These are phyloP conservation scores for Anarsia innoxiella DNA, from an alignment of 2,888 invertebrate species.

Conservation along the genomic window DNA sequence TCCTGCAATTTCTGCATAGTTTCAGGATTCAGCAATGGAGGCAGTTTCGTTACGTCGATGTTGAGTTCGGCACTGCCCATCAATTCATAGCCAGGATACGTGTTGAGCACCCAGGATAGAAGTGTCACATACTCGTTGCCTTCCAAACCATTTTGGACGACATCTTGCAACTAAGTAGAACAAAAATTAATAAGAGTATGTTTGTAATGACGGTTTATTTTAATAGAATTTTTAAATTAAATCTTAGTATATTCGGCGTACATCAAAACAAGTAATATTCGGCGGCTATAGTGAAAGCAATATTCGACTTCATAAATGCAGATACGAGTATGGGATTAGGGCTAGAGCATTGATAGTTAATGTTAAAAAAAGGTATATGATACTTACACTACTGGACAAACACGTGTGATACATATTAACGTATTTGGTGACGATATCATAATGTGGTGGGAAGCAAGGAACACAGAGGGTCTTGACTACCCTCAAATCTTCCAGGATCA, in stretches of 20 bases:
- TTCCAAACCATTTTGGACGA: conserved; percentile 90
- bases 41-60: conserved; percentile 80
- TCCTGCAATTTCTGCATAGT: conserved; percentile 86
- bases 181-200: too few species aligned
- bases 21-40: conserved; percentile 84
- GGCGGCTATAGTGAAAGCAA: too few species aligned
- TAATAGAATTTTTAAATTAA: not conserved
- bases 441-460: conserved; percentile 96
- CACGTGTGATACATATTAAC: conserved; percentile 95
- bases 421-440: conserved; percentile 93
- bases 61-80: conserved; percentile 92
- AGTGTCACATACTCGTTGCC: conserved; percentile 98
- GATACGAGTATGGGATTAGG: too few species aligned
- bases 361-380: too few species aligned
- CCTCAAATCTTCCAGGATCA: conserved; percentile 92
- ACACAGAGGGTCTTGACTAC: conserved; percentile 93
- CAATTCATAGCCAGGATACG: conserved; percentile 90
- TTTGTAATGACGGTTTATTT: not conserved
- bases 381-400: conserved; percentile 84
- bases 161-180: conserved; percentile 88
- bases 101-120: conserved; percentile 93
- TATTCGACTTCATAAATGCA: too few species aligned
- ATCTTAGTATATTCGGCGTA: too few species aligned
- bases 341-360: too few species aligned
- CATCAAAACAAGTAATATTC: too few species aligned